Percentiles rank a stretch among this genome's conserved stretches.
Conservation (phyloP, 2,888 invertebrate genomes). For the Allophyes oxyacanthae region DNA sequence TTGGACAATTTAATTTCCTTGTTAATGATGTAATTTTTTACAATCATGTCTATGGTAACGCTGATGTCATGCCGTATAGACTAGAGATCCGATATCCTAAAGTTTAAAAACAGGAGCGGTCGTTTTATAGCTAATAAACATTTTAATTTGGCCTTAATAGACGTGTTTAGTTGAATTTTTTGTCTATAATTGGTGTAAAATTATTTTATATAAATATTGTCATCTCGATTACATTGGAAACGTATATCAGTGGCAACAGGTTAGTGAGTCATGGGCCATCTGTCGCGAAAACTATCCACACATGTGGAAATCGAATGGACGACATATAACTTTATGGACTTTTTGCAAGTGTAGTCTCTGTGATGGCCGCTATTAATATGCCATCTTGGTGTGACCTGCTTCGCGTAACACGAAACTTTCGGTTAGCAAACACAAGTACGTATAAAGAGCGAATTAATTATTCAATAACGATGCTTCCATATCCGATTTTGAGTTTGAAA, state of each 20-base stretch:
- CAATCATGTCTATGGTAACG: constrained; percentile 58
- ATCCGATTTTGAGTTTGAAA: constrained; percentile 24
- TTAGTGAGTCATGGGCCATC: constrained; percentile 87
- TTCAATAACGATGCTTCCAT: constrained; percentile 55
- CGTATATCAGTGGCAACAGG: constrained; percentile 76
- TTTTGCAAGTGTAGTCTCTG: constrained; percentile 68
- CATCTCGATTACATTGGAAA: constrained; percentile 80
- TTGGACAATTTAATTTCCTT: constrained; percentile 68
- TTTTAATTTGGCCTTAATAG: constrained; percentile 59
- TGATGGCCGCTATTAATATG: constrained; percentile 73
- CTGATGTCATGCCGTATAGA: constrained; percentile 79
- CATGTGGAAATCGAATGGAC: constrained; percentile 80
- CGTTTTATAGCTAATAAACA: constrained; percentile 64
- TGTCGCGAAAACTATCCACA: constrained; percentile 84
- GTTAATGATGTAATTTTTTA: constrained; percentile 76
- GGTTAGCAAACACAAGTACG: constrained; percentile 25
- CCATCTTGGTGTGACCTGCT: constrained; percentile 72
- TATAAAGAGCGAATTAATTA: constrained; percentile 27
- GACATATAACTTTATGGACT: constrained; percentile 71
- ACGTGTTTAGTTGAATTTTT: constrained; percentile 58
- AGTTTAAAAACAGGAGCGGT: constrained; percentile 66
- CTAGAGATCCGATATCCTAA: constrained; percentile 69
- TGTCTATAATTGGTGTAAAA: constrained; percentile 54
- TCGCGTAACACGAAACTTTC: constrained; percentile 73
- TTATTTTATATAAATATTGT: constrained; percentile 76